These are phyloP conservation scores for Alectoris magna DNA, from an alignment of 2,797 vertebrate genomes.

Conservation along the genomic window DNA sequence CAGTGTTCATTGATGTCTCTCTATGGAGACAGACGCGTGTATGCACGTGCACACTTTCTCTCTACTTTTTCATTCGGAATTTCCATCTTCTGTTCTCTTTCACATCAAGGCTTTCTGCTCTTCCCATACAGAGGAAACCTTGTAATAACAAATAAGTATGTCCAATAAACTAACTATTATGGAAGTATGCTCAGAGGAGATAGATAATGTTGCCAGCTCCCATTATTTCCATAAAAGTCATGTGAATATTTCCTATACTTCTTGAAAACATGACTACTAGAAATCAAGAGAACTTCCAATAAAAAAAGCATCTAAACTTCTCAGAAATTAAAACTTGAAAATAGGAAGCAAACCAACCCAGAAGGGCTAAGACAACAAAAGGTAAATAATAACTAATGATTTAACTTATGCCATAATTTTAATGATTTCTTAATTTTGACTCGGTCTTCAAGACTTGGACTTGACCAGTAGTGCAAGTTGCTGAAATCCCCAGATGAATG, in stretches of 20 bases:
- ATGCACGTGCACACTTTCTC: background rate
- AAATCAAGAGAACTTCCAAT: background rate
- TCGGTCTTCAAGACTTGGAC: background rate
- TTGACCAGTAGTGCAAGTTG: background rate
- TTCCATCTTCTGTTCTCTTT: background rate
- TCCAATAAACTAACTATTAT: slow-evolving; percentile 10
- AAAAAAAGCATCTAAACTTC: background rate
- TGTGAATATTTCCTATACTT: slow-evolving; percentile 51
- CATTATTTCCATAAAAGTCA: slow-evolving; percentile 30
- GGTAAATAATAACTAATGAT: background rate
- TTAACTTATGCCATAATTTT: background rate
- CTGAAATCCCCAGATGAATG: background rate
- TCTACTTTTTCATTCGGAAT: slow-evolving; percentile 15
- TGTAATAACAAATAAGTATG: slow-evolving; percentile 32
- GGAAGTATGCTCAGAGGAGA: slow-evolving; percentile 25
- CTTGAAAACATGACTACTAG: background rate
- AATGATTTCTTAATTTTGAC: background rate
- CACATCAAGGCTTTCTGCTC: background rate
- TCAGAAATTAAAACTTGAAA: slow-evolving; percentile 2
- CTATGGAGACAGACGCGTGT: background rate
- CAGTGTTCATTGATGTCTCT: background rate
- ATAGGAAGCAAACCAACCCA: background rate
- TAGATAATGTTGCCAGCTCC: slow-evolving; percentile 9
- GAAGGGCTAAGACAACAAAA: background rate
- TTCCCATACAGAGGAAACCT: background rate